Percentiles rank a stretch among this genome's conserved stretches.
Evolutionary conservation across 2,888 invertebrate species (phyloP).

Genomic region (Cylloceria caligata): DNA sequence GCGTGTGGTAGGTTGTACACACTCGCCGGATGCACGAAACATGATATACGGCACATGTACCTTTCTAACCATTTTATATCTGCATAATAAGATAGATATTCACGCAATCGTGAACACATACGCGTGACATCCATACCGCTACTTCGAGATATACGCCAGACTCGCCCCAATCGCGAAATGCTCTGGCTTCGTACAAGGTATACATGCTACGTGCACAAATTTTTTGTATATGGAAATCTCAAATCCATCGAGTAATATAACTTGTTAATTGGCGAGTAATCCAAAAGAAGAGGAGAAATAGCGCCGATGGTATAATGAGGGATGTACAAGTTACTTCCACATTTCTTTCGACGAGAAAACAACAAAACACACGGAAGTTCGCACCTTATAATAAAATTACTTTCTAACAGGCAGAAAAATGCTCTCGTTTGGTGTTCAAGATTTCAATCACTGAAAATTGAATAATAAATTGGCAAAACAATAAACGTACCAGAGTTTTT

Average conservation of each 20-base stretch:
- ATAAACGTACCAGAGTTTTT: not conserved
- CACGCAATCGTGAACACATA: constrained; percentile 71
- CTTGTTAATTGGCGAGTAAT: not conserved
- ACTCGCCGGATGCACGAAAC: constrained; percentile 58
- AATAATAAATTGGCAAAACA: not conserved
- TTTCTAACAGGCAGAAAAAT: constrained; percentile 43
- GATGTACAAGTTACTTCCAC: constrained; percentile 7
- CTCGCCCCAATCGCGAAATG: constrained; percentile 27
- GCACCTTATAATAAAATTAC: constrained; percentile 29
- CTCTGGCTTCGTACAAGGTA: not conserved
- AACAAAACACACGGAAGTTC: constrained; percentile 28
- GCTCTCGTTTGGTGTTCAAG: not conserved
- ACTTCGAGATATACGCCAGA: constrained; percentile 20
- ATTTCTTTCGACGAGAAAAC: constrained; percentile 1
- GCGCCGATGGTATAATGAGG: not conserved
- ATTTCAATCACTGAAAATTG: not conserved
- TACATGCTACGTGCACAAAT: not conserved
- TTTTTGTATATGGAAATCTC: constrained; percentile 1
- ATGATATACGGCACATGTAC: constrained; percentile 55
- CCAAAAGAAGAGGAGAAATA: constrained; percentile 4
- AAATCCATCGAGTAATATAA: not conserved
- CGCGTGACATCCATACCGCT: constrained; percentile 58
- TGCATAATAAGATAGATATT: constrained; percentile 69
- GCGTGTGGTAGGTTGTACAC: constrained; percentile 16
- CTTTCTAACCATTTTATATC: constrained; percentile 70